Percentiles rank a stretch among this genome's conserved stretches.
phyloP scores from a whole-genome alignment of 2,888 invertebrate genomes.

The Sinohyriopsis cumingii region DNA sequence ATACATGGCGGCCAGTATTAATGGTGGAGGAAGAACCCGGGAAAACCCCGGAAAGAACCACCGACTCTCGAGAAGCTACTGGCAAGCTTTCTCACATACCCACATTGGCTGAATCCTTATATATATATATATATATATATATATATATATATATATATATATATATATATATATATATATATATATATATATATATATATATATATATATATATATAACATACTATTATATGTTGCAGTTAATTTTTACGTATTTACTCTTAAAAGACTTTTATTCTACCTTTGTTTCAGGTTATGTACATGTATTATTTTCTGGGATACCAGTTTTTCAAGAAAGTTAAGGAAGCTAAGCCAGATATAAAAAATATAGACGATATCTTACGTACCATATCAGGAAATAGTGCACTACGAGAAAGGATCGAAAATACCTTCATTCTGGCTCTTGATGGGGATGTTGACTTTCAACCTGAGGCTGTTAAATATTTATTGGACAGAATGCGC shows the following conservation, averaged over 20 bases:
- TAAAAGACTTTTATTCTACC: background rate
- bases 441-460: conserved; percentile 17
- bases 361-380: too few relatives aligned
- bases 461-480: conserved; percentile 10
- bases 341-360: conserved; percentile 75
- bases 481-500: conserved; percentile 17
- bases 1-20: too few relatives aligned
- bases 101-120: too few relatives aligned
- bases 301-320: conserved; percentile 98
- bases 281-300: conserved; percentile 91
- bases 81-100: too few relatives aligned
- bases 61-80: too few relatives aligned
- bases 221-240: too few relatives aligned
- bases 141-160: conserved; percentile 2
- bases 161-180: conserved; percentile 7
- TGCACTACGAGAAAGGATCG: background rate
- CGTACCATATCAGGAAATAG: background rate
- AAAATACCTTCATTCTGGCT: conserved; percentile 11
- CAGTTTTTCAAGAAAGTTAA: conserved; percentile 77
- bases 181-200: conserved; percentile 7
- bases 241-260: too few relatives aligned
- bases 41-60: too few relatives aligned
- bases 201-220: background rate
- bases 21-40: too few relatives aligned
- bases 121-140: background rate